Base-by-base conservation (phyloP, 2,888 invertebrate species). In the Pasiphila rectangulata region DNA sequence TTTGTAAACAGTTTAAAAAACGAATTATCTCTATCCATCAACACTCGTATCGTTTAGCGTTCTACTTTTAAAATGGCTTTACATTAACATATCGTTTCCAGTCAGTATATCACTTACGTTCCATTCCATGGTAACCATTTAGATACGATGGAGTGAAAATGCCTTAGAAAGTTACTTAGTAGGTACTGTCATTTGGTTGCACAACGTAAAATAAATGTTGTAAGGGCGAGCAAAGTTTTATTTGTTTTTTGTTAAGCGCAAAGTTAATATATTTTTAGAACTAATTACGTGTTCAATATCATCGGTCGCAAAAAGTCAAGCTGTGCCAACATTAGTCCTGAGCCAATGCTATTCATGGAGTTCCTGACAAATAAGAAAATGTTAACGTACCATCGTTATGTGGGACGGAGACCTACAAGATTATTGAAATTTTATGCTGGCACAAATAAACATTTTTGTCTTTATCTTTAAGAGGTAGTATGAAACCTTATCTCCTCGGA, bases 101-200 rank as follows among this genome's bases (percentile, higher is more conserved):
- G 60, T 58, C 51, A 64, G 62, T 63, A 65, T 57, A 64, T 60
- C 61, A 50, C 58, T 57, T 62, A 64, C 64, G 59, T 47, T 64
- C 57, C 57, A 54, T 60, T 67, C 57, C 53, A 59, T 61, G 58
- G 55, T 53, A 57, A 51, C 58, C 70, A 75, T 79, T 76, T 71
- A 79, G 78, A 79, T 79, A 77, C 61, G 56, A 61, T 65, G 62
- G 64, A 67, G 71, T 64, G 65, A 69, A 50, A 69, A 69, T 72
- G 74, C 64, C 67, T 69, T 72, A 71, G 72, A 77, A 77, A 76
- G 74, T 69, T 61, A 69, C 66, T 67, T 67, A 60, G 63, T 53
- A 24, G 21, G 65, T 69, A 69, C 61, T 57, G 63, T 59, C 61
- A 63, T 67, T 69, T 63, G 61, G 53, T 75, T 75, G 63, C 73